Evolutionary conservation across 2,888 invertebrate genomes (phyloP).

Genomic region (Andrena hattorfiana): DNA sequence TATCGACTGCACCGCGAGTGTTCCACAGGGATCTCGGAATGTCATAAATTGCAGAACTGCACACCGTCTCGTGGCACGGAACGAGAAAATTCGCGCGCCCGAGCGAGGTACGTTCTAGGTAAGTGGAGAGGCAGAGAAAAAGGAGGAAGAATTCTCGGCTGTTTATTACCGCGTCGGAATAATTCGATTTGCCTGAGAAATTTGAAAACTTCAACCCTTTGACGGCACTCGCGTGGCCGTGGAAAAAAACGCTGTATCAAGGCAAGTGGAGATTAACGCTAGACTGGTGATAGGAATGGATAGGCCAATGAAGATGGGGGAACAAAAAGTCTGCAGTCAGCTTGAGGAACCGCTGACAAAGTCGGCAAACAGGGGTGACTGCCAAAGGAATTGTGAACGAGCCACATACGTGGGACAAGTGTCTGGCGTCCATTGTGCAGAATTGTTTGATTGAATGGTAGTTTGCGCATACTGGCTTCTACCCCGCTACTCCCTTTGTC

Average conservation of each 20-base stretch:
- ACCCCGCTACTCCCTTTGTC: slow-evolving; percentile 2
- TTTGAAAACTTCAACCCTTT: background rate
- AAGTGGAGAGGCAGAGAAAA: no score
- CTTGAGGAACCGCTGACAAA: slow-evolving; percentile 47
- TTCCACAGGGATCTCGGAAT: slow-evolving; percentile 17
- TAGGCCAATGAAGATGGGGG: slow-evolving; percentile 23
- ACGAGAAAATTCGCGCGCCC: slow-evolving; percentile 26
- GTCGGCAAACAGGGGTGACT: slow-evolving; percentile 61
- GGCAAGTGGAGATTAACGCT: slow-evolving; percentile 1
- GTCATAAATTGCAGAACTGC: slow-evolving; percentile 33
- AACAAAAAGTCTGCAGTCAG: slow-evolving; percentile 52
- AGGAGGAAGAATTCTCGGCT: no score
- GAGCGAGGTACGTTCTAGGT: background rate
- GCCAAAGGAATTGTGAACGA: slow-evolving; percentile 66
- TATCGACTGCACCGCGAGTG: slow-evolving; percentile 15
- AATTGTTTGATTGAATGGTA: slow-evolving; percentile 64
- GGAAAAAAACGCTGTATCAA: background rate
- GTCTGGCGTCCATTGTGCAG: slow-evolving; percentile 65
- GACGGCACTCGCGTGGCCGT: no score
- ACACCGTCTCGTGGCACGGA: background rate
- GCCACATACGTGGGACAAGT: slow-evolving; percentile 59
- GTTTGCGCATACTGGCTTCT: slow-evolving; percentile 54
- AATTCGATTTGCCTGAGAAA: no score
- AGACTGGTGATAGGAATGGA: background rate
- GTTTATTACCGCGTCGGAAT: no score